Conservation (phyloP, 2,797 vertebrate species). For the Cichlasoma orientale region DNA sequence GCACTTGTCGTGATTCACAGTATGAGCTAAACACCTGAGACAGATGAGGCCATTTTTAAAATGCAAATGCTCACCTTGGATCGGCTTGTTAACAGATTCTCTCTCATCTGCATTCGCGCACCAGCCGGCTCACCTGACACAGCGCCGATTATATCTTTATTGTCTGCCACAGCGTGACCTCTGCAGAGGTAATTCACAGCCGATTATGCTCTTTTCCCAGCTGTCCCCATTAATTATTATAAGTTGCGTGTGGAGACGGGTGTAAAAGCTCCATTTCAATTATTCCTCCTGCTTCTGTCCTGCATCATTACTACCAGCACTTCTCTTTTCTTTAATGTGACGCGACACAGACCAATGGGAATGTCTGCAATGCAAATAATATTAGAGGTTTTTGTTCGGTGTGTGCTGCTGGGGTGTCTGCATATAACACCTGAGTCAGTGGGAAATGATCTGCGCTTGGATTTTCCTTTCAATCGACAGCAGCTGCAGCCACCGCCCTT, state of each 20-base stretch:
- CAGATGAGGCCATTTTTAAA: slow-evolving; percentile 47
- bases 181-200: slow-evolving; percentile 45
- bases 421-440: background rate
- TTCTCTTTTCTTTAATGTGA: background rate
- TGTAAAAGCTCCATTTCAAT: slow-evolving; percentile 31
- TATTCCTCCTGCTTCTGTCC: slow-evolving; percentile 23
- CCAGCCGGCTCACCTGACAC: slow-evolving; percentile 44
- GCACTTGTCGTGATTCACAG: slow-evolving; percentile 14
- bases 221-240: slow-evolving; percentile 61
- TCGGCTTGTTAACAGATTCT: slow-evolving; percentile 38
- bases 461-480: background rate
- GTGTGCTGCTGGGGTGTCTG: background rate
- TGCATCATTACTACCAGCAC: slow-evolving; percentile 4
- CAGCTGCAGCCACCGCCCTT: background rate
- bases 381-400: background rate
- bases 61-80: slow-evolving; percentile 59
- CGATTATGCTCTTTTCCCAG: slow-evolving; percentile 59
- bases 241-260: slow-evolving; percentile 19
- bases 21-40: slow-evolving; percentile 40
- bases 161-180: slow-evolving; percentile 60
- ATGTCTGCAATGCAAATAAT: background rate
- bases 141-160: slow-evolving; percentile 50
- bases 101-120: slow-evolving; percentile 56
- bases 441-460: background rate
- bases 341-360: background rate